Evolutionary conservation across 2,113 vertebrate genomes (phyloP), one percentile per base, ranked within the genome.

Genomic region (Prolemur simus): DNA sequence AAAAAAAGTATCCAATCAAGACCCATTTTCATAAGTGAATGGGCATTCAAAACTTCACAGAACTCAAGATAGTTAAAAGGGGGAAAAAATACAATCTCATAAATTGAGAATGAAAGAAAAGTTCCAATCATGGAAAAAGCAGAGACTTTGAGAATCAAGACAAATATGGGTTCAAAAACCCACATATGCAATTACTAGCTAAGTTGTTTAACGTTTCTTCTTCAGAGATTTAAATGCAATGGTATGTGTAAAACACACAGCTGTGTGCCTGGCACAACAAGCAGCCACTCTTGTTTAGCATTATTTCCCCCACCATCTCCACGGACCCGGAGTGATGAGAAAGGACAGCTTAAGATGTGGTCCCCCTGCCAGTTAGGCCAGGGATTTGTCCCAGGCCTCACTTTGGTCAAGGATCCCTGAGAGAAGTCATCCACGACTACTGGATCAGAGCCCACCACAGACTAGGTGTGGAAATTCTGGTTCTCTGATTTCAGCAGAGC

Each of bases 1-100:
- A 56, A 76, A 91, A 78, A 49, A 60, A 64, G 5, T 37, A 92
- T 64, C 49, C 86, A 89, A 71, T n/a, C 58, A 85, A 93, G 80
- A 95, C 13, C 34, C 42, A 77, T 77, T 95, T 95, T 93, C 32
- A 11, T 77, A 89, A 97, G 78, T 29, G 27, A 93, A 66, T 25
- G 49, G 49, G 42, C 54, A 74, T 56, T 87, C 39, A 78, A 76
- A 96, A 87, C 56, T 47, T 94, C 49, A 74, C 34, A 45, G 52
- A 93, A 87, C 60, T 87, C 47, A 34, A 74, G 64, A 66, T 15
- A 27, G 49, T 68, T 90, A 92, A 82, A 91, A 47, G 37, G 10
- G 5, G 20, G 2, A n/a, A 3, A 25, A 54, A 73, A 39, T 14
- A 71, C 11, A 85, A 63, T 34, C 85, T 56, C 25, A 37, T 66